phyloP scores from a whole-genome alignment of 1,140 invertebrate species.

The Ips nitidus region DNA sequence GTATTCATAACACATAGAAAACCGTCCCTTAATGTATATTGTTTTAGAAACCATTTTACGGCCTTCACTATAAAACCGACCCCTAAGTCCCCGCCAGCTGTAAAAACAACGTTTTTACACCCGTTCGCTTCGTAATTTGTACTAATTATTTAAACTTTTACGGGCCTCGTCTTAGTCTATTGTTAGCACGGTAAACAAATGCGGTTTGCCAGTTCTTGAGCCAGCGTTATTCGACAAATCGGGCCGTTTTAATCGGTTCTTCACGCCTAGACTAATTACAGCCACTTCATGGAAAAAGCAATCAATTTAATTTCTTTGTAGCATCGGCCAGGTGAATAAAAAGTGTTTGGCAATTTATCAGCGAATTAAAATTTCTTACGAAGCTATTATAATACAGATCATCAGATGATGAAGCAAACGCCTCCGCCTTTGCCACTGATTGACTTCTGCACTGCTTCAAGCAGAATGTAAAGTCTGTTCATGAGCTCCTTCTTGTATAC shows the following conservation, averaged over 20 bases:
- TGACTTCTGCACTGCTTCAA: too few relatives aligned
- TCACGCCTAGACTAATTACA: slow-evolving; percentile 3
- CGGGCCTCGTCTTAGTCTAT: neutral
- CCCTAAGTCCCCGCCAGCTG: neutral
- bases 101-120: neutral
- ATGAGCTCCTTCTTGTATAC: too few relatives aligned
- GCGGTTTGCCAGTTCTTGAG: neutral
- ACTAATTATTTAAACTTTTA: neutral
- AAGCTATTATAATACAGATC: too few relatives aligned
- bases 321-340: neutral
- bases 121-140: neutral
- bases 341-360: slow-evolving; percentile 6
- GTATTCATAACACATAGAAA: too few relatives aligned
- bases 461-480: too few relatives aligned
- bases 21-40: neutral
- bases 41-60: neutral
- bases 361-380: neutral
- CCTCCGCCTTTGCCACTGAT: too few relatives aligned
- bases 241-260: neutral
- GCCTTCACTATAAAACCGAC: neutral
- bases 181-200: neutral
- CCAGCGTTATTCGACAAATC: neutral
- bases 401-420: too few relatives aligned
- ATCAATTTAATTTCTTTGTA: slow-evolving; percentile 1
- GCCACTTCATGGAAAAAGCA: slow-evolving; percentile 1